Base-by-base conservation (phyloP, 2,888 invertebrate species). In the Drosophila picticornis region DNA sequence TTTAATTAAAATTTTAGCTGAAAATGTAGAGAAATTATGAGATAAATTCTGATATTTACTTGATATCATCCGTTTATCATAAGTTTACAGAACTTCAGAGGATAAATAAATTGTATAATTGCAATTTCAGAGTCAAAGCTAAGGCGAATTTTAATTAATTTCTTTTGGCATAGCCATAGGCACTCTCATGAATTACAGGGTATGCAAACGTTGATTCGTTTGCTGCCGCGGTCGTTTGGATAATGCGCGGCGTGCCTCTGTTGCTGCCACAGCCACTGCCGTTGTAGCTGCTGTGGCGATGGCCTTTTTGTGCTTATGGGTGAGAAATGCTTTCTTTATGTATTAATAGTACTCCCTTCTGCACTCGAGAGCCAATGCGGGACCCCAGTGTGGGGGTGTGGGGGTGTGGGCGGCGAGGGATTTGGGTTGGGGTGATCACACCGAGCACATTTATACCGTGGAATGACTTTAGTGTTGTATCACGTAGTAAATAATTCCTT, bases 401-500 rank as follows among this genome's bases (percentile, higher is more conserved):
- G 32, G 32, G 52, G 50, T 56, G 2, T 3, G 7, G 55, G 46
- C 36, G 31, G 48, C 32, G 36, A 13, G 16, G 16, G 1, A 16
- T 25, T 46, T 16, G 29, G 22, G 25, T 13, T 27, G 38, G 25
- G 22, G 27, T 43, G 56, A 56, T 38, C 53, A n/a, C 58, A 38
- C 50, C n/a, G 53, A 82, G 81, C 84, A 83, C 87, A 85, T 86
- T 85, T 85, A 84, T 86, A 77, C 75, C 77, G 83, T 75, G 61
- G 83, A 85, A 85, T 83, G 85, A 85, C 85, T 87, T 83, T 78
- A 83, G 84, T 83, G 83, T 84, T 84, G 88, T 87, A 88, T 83
- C 88, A 88, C 87, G 87, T 88, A 83, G 86, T 86, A 84, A 88
- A 88, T 88, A 86, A 88, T 88, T 88, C 87, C 87, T 83, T 88